Conservation (phyloP, 2,888 invertebrate species). For the Perizoma affinitatum region DNA sequence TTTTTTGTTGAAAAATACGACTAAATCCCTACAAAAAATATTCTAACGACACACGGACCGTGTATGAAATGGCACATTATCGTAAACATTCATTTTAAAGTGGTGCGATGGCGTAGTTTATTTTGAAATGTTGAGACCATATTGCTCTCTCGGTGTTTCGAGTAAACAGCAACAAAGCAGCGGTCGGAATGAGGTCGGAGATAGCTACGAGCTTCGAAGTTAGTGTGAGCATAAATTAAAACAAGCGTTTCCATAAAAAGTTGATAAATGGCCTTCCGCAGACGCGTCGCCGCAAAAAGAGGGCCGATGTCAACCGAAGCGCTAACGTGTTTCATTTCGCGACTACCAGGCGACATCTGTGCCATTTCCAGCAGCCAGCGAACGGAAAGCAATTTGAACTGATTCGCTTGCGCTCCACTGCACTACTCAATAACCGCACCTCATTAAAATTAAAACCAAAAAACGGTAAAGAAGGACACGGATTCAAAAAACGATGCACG, state of each 20-base stretch:
- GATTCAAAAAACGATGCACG: conserved; percentile 26
- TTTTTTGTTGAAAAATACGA: conserved; percentile 32
- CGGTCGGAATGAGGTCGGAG: conserved; percentile 75
- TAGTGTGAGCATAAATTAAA: conserved; percentile 82
- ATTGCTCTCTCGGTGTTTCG: conserved; percentile 50
- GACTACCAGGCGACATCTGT: conserved; percentile 73
- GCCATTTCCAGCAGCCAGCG: conserved; percentile 60
- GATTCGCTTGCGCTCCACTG: conserved; percentile 34
- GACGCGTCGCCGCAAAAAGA: conserved; percentile 77
- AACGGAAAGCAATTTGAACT: conserved; percentile 45
- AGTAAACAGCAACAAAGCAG: conserved; percentile 68
- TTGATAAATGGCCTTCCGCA: conserved; percentile 80
- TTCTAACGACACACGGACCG: conserved; percentile 37
- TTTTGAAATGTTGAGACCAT: conserved; percentile 57
- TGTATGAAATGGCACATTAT: conserved; percentile 46
- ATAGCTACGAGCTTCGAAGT: conserved; percentile 73
- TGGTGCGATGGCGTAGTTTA: conserved; percentile 44
- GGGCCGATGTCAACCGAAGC: conserved; percentile 72
- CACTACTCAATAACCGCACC: conserved; percentile 32
- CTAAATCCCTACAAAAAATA: conserved; percentile 34
- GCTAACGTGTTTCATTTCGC: conserved; percentile 81
- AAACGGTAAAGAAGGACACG: conserved; percentile 24
- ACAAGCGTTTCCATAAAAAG: conserved; percentile 81
- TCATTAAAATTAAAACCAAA: conserved; percentile 33
- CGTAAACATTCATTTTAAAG: conserved; percentile 52